phyloP scores from a whole-genome alignment of 2,888 invertebrate genomes.

The Phragmatobia fuliginosa region DNA sequence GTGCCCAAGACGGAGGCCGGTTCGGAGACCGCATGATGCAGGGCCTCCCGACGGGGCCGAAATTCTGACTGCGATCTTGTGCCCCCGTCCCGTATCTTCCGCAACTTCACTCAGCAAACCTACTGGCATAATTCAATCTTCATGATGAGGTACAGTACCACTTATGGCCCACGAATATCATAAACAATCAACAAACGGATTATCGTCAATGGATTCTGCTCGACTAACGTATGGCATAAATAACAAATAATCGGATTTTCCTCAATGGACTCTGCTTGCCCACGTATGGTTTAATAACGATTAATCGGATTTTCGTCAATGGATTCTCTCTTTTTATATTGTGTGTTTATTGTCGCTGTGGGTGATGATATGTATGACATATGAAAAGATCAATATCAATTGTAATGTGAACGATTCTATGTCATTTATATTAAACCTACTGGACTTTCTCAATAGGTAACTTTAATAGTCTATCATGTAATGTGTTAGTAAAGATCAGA shows the following conservation, averaged over 20 bases:
- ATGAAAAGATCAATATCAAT: background rate
- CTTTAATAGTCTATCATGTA: background rate
- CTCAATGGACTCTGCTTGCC: background rate
- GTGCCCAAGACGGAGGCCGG: conserved; percentile 61
- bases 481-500: background rate
- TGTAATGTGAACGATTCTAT: background rate
- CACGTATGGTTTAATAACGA: background rate
- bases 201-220: background rate
- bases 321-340: background rate
- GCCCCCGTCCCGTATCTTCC: conserved; percentile 58
- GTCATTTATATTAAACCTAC: conserved; percentile 1
- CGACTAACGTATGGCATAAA: too few relatives aligned
- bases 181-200: conserved; percentile 3
- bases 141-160: conserved; percentile 30
- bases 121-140: conserved; percentile 52
- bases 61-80: conserved; percentile 40
- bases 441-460: conserved; percentile 10
- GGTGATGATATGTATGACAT: background rate
- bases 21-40: conserved; percentile 67
- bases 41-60: conserved; percentile 17
- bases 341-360: background rate
- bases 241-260: background rate
- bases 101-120: conserved; percentile 58
- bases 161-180: conserved; percentile 6
- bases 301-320: background rate